Evolutionary conservation across 2,888 invertebrate species (phyloP), one percentile per base, ranked within the genome.

Genomic region (Sminthurinus aureus): DNA sequence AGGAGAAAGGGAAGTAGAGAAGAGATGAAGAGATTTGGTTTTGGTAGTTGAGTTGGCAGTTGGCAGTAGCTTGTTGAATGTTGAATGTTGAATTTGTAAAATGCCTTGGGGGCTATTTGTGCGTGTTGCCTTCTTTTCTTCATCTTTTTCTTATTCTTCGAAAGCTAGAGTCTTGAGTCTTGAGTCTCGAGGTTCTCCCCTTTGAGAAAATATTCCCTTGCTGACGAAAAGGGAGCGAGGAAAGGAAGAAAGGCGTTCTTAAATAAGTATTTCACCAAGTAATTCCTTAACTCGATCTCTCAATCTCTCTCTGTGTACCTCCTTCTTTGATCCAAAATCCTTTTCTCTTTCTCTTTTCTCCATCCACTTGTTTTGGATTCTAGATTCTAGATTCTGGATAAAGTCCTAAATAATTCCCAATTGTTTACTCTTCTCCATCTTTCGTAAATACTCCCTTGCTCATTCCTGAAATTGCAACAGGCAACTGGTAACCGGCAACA

Each of bases 191-290:
- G n/a, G 8, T 52, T 13, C 13, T 18, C 2, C 18, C 58, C 71
- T 71, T 71, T 71, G 71, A 71, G 71, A 71, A 24, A 71, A 71
- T 24, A 71, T 71, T 71, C 71, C 71, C 71, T 71, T 71, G 71
- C 24, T 71, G 71, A n/a, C 1, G 67, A 67, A n/a, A 67, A 67
- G n/a, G 67, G 8, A 71, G 71, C 26, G 71, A 24, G 15, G 24
- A 24, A 3, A 71, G 24, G 24, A 24, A 9, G 15, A 71, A 69
- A 71, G 71, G 71, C 71, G 71, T 71, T 22, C 26, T 71, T 71
- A 71, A 71, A 71, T 71, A 71, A 71, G 71, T 22, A 71, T 71
- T 71, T 71, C 71, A 71, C 71, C 24, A 71, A 71, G 71, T 24
- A 71, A 71, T 71, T 71, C 22, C 26, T 71, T 71, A 71, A 71